Percentiles rank a stretch among this genome's conserved stretches.
Conservation (phyloP, 2,797 vertebrate genomes). For the Cetoscarus ocellatus region DNA sequence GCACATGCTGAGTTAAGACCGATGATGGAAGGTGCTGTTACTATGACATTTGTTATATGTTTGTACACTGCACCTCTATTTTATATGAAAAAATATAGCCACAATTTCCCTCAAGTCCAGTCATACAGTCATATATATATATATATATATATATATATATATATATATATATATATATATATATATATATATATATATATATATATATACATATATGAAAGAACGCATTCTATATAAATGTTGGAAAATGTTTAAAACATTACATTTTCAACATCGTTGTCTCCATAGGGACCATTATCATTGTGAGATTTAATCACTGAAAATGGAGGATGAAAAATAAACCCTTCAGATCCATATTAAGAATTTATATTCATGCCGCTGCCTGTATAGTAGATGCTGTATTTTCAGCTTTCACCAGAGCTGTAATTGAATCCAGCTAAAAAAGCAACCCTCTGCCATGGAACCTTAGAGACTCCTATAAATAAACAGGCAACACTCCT, state of each 20-base stretch:
- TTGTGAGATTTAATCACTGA: background rate
- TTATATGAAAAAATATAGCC: no score
- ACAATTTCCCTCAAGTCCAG: no score
- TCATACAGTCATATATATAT: no score
- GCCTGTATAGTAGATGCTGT: constrained; percentile 61
- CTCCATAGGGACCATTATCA: background rate
- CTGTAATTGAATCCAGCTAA: constrained; percentile 81
- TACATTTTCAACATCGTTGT: background rate
- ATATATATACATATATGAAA: background rate
- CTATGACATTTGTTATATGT: background rate
- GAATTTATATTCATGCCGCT: constrained; percentile 59
- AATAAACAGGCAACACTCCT: constrained; percentile 81
- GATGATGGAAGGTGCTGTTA: background rate
- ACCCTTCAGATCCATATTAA: constrained; percentile 28
- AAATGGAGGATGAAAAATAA: constrained; percentile 13
- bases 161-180: no score
- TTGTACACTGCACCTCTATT: no score
- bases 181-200: no score
- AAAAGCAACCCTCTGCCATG: constrained; percentile 75
- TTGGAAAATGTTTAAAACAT: constrained; percentile 22
- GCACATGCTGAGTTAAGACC: no score
- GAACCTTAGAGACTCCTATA: constrained; percentile 84
- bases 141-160: no score
- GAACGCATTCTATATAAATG: no score
- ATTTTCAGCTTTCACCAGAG: constrained; percentile 74